A percentile compares a stretch with the other conserved stretches of the same genome.
Conservation (phyloP, 2,113 vertebrate genomes). For the Phalacrocorax carbo region DNA sequence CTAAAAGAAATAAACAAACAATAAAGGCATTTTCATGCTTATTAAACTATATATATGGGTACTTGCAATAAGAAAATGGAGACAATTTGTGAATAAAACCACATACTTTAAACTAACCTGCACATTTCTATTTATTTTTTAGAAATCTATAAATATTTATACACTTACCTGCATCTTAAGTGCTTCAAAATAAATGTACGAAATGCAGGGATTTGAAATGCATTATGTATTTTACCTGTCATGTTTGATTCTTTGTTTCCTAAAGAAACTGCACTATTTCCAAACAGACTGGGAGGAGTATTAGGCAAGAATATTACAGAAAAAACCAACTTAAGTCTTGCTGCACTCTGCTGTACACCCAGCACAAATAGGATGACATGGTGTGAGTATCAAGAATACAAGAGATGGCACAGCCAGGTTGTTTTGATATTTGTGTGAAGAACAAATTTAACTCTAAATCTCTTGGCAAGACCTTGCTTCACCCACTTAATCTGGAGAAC, state of each 20-base stretch:
- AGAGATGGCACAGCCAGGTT: slow-evolving; percentile 69
- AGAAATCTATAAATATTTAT: slow-evolving; percentile 65
- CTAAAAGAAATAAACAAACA: slow-evolving; percentile 45
- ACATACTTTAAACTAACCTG: slow-evolving; percentile 36
- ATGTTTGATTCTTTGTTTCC: slow-evolving; percentile 79
- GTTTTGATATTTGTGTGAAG: slow-evolving; percentile 79
- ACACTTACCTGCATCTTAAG: slow-evolving; percentile 43
- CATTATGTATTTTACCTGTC: slow-evolving; percentile 75
- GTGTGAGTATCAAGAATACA: slow-evolving; percentile 73
- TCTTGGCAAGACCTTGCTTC: slow-evolving; percentile 77
- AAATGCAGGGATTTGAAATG: slow-evolving; percentile 68
- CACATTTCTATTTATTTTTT: slow-evolving; percentile 49
- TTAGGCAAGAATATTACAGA: slow-evolving; percentile 69
- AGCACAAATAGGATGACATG: slow-evolving; percentile 78
- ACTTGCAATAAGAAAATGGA: slow-evolving; percentile 16
- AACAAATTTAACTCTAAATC: slow-evolving; percentile 81
- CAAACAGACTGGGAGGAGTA: slow-evolving; percentile 58
- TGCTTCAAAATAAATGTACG: slow-evolving; percentile 51
- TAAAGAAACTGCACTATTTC: slow-evolving; percentile 70
- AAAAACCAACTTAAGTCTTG: slow-evolving; percentile 65
- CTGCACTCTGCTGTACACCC: slow-evolving; percentile 49
- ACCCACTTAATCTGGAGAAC: slow-evolving; percentile 77
- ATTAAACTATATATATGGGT: slow-evolving; percentile 41
- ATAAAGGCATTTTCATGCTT: slow-evolving; percentile 45
- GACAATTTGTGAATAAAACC: slow-evolving; percentile 43